Evolutionary conservation across 1,140 invertebrate genomes (phyloP), one percentile per base, ranked within the genome.

Genomic region (Euglossa dilemma): DNA sequence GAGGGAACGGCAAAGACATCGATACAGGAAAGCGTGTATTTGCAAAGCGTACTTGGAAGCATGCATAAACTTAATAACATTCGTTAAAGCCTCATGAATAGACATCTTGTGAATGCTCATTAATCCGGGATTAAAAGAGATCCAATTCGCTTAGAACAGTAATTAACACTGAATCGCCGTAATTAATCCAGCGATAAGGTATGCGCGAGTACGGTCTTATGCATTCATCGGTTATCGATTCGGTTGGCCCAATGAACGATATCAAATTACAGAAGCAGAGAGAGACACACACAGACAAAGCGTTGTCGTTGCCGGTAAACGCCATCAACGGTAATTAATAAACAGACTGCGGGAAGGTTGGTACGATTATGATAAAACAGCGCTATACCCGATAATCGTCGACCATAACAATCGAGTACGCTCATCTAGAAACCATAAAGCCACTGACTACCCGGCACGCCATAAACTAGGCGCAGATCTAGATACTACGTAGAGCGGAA

Each of bases 191-290:
- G n/a, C 28, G 72, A 67, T 75, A 75, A 81, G 20, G 61, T 57
- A 18, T 45, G 59, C 70, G 47, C 20, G 52, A 43, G 47, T 18
- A 66, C 52, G 9, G 71, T 12, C 72, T 67, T 75, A 59, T 8
- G 61, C 72, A 12, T 75, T 75, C 61, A 50, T 47, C 72, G 80
- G 18, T 67, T 75, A 81, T 75, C 72, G 72, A 81, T 81, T 81
- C 61, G 50, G 9, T 54, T 66, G 52, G 64, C 52, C 70, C 16
- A 59, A 71, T 71, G 36, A 54, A 23, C 50, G n/a, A 28, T 56
- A 80, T 47, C 47, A 18, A 66, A 54, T 73, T 72, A 50, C 28
- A 50, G 25, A 8, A 28, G 4, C 9, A 43, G 25, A 28, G 59
- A 9, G 36, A 45, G 9, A 52, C 16, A 9, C n/a, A 3, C 57